A percentile compares a stretch with the other conserved stretches of the same genome.
Evolutionary conservation across 1,140 invertebrate species (phyloP).

Genomic region (Ostrea denselamellosa): DNA sequence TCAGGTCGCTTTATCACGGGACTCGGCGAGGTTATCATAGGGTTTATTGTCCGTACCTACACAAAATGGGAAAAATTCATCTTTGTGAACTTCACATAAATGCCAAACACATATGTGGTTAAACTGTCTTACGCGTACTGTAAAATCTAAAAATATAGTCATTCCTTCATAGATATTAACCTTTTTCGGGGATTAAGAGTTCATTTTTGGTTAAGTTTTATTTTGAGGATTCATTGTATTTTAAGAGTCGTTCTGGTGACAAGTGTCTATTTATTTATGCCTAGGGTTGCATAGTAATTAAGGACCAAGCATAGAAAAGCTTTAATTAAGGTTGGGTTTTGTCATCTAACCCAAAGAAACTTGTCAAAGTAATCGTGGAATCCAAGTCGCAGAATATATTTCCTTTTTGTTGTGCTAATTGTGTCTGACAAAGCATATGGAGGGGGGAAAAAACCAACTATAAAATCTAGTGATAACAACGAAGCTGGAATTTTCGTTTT

Average conservation of each 20-base stretch:
- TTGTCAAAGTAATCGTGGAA: background rate
- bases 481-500: no score
- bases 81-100: background rate
- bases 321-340: conserved; percentile 19
- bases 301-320: background rate
- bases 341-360: background rate
- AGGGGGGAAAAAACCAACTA: no score
- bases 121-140: background rate
- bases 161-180: no score
- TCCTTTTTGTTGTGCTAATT: background rate
- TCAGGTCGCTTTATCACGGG: background rate
- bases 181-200: background rate
- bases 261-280: conserved; percentile 9
- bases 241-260: background rate
- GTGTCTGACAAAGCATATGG: background rate
- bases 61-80: background rate
- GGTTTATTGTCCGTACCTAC: background rate
- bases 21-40: background rate
- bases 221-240: background rate
- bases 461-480: no score
- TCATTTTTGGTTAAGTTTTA: background rate
- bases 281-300: background rate
- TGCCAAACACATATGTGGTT: background rate
- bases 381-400: background rate
- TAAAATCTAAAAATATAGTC: background rate